These are phyloP conservation scores for Volucella inflata DNA, from an alignment of 2,888 invertebrate species.

Conservation along the genomic window DNA sequence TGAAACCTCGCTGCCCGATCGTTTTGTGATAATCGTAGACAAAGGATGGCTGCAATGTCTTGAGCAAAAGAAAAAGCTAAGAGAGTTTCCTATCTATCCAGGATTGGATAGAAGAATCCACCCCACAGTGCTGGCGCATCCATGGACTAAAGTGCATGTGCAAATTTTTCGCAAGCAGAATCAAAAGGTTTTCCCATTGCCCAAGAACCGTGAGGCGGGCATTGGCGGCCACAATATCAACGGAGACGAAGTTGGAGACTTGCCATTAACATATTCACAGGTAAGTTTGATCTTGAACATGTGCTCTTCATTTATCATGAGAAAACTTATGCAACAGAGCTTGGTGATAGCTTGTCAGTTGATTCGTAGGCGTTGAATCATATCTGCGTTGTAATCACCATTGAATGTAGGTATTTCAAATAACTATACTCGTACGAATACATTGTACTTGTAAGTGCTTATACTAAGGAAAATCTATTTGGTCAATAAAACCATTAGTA, in stretches of 20 bases:
- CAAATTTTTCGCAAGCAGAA: conserved; percentile 88
- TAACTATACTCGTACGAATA: too few relatives aligned
- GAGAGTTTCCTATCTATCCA: conserved; percentile 79
- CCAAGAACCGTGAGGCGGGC: conserved; percentile 82
- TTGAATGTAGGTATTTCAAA: neutral
- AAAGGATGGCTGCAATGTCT: conserved; percentile 87
- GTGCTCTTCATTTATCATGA: neutral
- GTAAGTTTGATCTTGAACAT: conserved; percentile 79
- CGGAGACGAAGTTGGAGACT: conserved; percentile 82
- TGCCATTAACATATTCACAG: conserved; percentile 90
- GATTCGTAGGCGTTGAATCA: neutral
- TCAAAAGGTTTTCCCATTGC: conserved; percentile 90
- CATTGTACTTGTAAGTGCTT: too few relatives aligned
- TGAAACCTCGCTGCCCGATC: conserved; percentile 84
- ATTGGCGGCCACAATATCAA: neutral
- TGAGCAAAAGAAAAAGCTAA: conserved; percentile 80
- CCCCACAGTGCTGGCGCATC: conserved; percentile 82
- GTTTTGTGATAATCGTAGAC: conserved; percentile 87
- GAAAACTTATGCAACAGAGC: conserved; percentile 54
- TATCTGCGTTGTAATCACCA: neutral
- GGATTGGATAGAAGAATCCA: conserved; percentile 80
- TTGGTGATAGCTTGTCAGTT: neutral
- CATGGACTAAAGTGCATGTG: conserved; percentile 84
- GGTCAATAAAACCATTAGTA: too few relatives aligned
- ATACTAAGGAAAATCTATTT: too few relatives aligned